These are phyloP conservation scores for Myiagra hebetior DNA, from an alignment of 2,113 vertebrate species.

Conservation along the genomic window DNA sequence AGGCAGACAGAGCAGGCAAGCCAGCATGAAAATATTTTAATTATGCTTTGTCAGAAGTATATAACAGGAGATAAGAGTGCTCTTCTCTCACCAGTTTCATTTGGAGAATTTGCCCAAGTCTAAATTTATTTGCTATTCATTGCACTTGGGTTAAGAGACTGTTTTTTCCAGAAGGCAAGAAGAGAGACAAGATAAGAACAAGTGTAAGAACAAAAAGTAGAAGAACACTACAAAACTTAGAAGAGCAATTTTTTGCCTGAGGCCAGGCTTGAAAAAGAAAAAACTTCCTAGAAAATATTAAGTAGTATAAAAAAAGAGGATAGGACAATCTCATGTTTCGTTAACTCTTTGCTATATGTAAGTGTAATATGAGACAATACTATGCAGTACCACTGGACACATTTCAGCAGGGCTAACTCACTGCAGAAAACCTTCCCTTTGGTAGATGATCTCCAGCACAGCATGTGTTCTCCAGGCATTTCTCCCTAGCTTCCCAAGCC, in stretches of 20 bases:
- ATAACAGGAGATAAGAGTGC: background rate
- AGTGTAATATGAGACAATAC: background rate
- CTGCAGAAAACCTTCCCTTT: background rate
- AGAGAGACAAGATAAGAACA: background rate
- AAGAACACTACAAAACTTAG: background rate
- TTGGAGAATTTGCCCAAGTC: background rate
- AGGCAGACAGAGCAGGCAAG: background rate
- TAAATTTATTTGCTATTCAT: background rate
- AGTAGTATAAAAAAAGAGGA: background rate
- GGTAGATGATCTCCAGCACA: background rate
- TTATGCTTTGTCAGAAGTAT: slow-evolving; percentile 26
- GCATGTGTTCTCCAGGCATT: background rate
- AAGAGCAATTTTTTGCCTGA: background rate
- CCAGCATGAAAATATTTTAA: slow-evolving; percentile 54
- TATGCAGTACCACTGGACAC: background rate
- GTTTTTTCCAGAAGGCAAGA: background rate
- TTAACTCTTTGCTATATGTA: background rate
- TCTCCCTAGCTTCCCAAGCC: background rate
- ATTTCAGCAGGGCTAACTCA: background rate
- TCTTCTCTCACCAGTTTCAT: background rate
- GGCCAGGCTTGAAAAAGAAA: background rate
- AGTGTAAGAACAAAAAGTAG: background rate
- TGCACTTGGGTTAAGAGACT: background rate
- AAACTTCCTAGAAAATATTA: background rate
- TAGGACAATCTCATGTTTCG: background rate